Evolutionary conservation across 2,113 vertebrate genomes (phyloP), one percentile per base, ranked within the genome.

Genomic region (Stercorarius parasiticus): DNA sequence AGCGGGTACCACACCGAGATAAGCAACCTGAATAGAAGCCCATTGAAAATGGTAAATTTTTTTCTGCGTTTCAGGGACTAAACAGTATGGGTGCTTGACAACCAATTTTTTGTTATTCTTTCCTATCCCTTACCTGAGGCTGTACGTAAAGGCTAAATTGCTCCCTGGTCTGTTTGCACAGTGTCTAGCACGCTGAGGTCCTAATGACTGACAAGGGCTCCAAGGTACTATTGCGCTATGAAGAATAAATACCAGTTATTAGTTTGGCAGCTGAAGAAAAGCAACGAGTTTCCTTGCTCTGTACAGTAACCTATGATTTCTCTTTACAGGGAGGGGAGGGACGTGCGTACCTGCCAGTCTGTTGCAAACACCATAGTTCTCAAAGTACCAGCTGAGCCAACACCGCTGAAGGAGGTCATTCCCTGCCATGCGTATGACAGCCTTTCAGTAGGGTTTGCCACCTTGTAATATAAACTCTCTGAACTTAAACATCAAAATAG

Each of bases 401-500:
- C 1, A 0, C 76, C 10, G 2, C 0, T 11, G 36, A 34, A 53
- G 85, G 36, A 42, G 42, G 36, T 42, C 6, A 1, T 71, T 73
- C 49, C 34, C 30, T 43, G 56, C 56, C 17, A 2, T 4, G 12
- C 12, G 25, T 26, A 10, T 11, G 45, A 25, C 45, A 71, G 65
- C 22, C 29, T 76, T 72, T 67, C 52, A n/a, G 42, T 1, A 69
- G 40, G 12, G 22, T 16, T 61, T 64, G 61, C 56, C 43, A 59
- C 66, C 58, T 53, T 43, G 15, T 40, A 55, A 21, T 30, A 13
- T 9, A 76, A 80, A 38, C 21, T 38, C 52, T 36, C 38, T 42
- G 67, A 89, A 29, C 20, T 40, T 40, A 26, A 77, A 32, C 58
- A 59, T 49, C n/a, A n/a, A 34, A 65, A 47, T 29, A 45, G 40